Evolutionary conservation across 2,797 vertebrate genomes (phyloP), one percentile per base, ranked within the genome.

Genomic region (Bryconaethiops microstoma): DNA sequence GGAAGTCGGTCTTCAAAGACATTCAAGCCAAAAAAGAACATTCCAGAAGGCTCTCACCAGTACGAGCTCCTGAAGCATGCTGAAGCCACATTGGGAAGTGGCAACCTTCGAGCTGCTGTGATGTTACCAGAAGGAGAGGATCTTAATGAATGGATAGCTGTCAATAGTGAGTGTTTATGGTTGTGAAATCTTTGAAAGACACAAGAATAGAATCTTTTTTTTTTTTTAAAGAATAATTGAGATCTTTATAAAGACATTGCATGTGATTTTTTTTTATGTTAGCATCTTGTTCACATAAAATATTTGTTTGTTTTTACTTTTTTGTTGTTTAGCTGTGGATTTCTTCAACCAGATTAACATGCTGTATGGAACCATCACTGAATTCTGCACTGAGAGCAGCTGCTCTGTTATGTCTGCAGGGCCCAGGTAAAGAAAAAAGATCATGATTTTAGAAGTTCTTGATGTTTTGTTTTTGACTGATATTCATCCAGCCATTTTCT

Each of bases 341-440:
- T 98, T 99, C 90, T 98, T 98, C 93, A 99, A 99, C 91, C 97
- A 98, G 87, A 99, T 99, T 89, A 98, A 99, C 90, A 99, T 98
- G 97, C 86, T 99, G 7, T 99, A 98, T 0, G 97, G 97, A 82
- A 99, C 97, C 85, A 98, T 99, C 86, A 99, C 97, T 0, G 97
- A 99, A 87, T 99, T 99, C 91, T 99, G 97, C 91, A 98, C 96
- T 0, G 97, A 99, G 90, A 90, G 91, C 72, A 98, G 95, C 91
- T 99, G 97, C 81, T 90, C 96, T 0, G 96, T 98, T 77, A 98
- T 98, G 97, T 99, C 97, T 69, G 97, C 97, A 0, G 97, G 97
- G 67, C 97, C 97, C 12, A 96, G 96, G 97, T 98, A 87, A 80
- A 64, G n/a, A 80, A 65, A 63, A 4, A 39, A 35, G 2, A 2